Conservation (phyloP, 1,140 invertebrate species). For the Aphis gossypii region DNA sequence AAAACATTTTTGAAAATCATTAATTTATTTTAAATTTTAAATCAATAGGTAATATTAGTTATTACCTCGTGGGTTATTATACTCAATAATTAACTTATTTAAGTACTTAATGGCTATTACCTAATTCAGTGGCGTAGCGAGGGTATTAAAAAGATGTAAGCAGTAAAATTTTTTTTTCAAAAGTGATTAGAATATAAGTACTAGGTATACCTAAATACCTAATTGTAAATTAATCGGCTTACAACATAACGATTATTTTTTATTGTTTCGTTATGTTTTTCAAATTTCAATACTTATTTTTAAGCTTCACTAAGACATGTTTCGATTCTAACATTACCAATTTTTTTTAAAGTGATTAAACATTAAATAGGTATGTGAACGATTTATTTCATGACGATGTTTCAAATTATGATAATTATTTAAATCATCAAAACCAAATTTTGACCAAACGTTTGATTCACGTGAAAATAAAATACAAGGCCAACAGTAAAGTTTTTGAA, state of each 20-base stretch:
- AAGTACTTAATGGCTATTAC: no score
- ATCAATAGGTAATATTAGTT: no score
- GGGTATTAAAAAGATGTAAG: background rate
- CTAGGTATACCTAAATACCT: background rate
- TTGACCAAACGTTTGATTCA: conserved; percentile 6
- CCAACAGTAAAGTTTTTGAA: no score
- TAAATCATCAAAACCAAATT: conserved; percentile 6
- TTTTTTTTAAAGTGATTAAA: conserved; percentile 37
- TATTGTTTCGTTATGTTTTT: no score
- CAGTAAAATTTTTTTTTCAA: background rate
- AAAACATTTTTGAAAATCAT: no score
- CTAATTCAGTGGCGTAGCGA: background rate
- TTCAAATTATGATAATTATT: conserved; percentile 39
- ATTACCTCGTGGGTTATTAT: no score
- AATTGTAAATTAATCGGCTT: background rate
- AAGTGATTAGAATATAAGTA: background rate
- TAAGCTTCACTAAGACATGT: conserved; percentile 7
- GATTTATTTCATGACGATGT: conserved; percentile 7
- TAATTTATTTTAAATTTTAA: no score
- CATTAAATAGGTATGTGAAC: background rate
- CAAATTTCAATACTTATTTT: no score
- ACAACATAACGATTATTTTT: no score
- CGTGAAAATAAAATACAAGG: no score
- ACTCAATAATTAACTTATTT: no score
- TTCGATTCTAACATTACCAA: conserved; percentile 38